These are phyloP conservation scores for Melospiza georgiana DNA, from an alignment of 2,113 vertebrate species.

Conservation along the genomic window DNA sequence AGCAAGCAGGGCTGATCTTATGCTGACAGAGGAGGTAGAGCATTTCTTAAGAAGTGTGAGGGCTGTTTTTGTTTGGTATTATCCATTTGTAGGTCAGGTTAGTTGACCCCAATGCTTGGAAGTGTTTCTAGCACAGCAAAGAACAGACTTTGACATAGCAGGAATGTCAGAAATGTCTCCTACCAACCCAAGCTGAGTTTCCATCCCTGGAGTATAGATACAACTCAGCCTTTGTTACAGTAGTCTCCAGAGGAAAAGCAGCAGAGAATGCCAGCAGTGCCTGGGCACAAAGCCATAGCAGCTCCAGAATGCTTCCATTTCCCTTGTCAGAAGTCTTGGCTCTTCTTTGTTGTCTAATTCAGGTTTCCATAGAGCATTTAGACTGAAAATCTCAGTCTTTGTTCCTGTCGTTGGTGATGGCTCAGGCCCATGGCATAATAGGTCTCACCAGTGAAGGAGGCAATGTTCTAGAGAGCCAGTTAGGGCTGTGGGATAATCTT, in stretches of 20 bases:
- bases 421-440: background rate
- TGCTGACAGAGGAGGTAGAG: background rate
- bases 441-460: background rate
- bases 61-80: background rate
- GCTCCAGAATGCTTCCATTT: background rate
- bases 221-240: background rate
- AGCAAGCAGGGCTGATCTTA: background rate
- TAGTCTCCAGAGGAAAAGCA: background rate
- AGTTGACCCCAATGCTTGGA: background rate
- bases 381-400: background rate
- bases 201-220: background rate
- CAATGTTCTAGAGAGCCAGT: background rate
- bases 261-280: background rate
- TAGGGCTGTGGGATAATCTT: background rate
- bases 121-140: background rate
- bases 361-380: conserved; percentile 2
- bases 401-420: background rate
- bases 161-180: background rate
- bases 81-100: background rate
- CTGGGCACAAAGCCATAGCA: background rate
- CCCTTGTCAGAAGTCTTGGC: background rate
- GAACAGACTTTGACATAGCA: background rate
- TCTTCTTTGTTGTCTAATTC: background rate
- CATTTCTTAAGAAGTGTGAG: background rate
- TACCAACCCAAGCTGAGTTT: background rate